Evolutionary conservation across 1,140 invertebrate genomes (phyloP), one percentile per base, ranked within the genome.

Genomic region (Plutomurus gul): DNA sequence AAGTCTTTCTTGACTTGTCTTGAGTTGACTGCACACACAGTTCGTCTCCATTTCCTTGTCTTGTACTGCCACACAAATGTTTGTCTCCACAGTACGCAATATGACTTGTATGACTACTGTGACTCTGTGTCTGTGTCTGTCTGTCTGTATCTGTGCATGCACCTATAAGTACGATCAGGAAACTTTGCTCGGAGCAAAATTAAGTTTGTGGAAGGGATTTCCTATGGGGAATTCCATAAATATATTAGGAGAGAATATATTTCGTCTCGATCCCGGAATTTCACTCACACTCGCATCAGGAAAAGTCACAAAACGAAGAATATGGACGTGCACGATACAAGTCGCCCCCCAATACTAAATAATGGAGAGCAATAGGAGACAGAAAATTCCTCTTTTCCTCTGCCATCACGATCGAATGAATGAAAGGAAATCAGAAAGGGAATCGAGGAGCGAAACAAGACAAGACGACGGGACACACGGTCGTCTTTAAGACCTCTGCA

Each of bases 171-270:
- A 0, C 16, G 56, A 65, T n/a, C n/a, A n/a, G n/a, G 71, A 81
- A 82, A 79, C 74, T 82, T 82, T 78, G 73, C 70, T 78, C 18
- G 70, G 46, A 65, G 76, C 73, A 40, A 82, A 82, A 82, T 82
- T 82, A 79, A 78, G 77, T 82, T 82, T 82, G 75, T 79, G 77
- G 77, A 79, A 71, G 76, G 60, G 51, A 27, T 47, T 46, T 72
- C 47, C 81, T 76, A 16, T 79, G 40, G 81, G 81, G 81, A 79
- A 82, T 78, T 81, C 75, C 33, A 75, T 78, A 79, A 81, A 76
- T 73, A 75, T 77, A 79, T 82, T 81, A 81, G 56, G 20, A 40
- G 36, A 39, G 36, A 72, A 72, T 72, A 43, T 25, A 72, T 43
- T 72, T 72, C 39, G 70, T 22, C n/a, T 40, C n/a, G n/a, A n/a